These are phyloP conservation scores for Gopherus evgoodei DNA, from an alignment of 2,113 vertebrate species.

Conservation along the genomic window DNA sequence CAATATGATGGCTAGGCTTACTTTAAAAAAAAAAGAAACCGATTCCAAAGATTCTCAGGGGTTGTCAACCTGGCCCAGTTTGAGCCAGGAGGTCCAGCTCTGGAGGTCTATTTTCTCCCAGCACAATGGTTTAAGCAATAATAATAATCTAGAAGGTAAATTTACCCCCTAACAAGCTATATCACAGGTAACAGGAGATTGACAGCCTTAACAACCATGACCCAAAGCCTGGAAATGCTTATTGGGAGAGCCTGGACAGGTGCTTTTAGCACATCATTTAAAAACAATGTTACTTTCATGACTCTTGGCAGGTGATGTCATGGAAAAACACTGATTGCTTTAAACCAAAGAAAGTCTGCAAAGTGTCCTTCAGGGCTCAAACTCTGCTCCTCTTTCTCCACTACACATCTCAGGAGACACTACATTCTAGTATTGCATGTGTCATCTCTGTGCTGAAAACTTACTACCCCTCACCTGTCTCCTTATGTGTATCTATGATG, in stretches of 20 bases:
- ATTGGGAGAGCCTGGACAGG: not conserved
- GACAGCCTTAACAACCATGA: not conserved
- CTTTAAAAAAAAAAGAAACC: not conserved
- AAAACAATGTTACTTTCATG: not conserved
- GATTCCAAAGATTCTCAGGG: not conserved
- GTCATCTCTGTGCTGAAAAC: not conserved
- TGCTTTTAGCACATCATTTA: conserved; percentile 26
- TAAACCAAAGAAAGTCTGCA: not conserved
- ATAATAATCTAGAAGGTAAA: not conserved
- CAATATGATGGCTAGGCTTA: not conserved
- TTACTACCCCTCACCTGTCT: not conserved
- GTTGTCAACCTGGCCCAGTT: not conserved
- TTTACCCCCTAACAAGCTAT: not conserved
- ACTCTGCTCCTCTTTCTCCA: not conserved
- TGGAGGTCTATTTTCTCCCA: not conserved
- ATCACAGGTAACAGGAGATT: not conserved
- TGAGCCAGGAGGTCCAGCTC: not conserved
- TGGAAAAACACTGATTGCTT: not conserved
- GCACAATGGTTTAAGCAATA: not conserved
- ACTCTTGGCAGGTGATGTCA: not conserved
- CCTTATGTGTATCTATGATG: not conserved
- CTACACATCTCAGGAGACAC: not conserved
- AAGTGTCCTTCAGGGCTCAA: accelerated
- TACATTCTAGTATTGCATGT: not conserved
- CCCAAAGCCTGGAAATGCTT: not conserved